A percentile compares a stretch with the other conserved stretches of the same genome.
Conservation (phyloP, 2,888 invertebrate species). For the Aquatica leii region DNA sequence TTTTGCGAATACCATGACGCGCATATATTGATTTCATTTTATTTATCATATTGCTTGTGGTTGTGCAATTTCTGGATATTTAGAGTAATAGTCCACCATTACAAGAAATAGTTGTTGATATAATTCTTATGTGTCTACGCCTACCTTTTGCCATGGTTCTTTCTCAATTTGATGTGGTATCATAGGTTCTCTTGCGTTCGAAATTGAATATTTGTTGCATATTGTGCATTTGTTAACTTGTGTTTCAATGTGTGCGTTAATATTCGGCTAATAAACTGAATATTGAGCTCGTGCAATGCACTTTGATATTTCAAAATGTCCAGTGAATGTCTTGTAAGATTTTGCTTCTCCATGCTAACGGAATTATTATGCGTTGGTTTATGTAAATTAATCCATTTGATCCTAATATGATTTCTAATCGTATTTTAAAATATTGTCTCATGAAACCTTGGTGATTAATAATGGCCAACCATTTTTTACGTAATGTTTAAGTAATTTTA, state of each 20-base stretch:
- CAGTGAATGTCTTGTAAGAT: conserved; percentile 21
- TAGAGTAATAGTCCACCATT: too few species aligned
- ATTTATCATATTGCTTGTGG: not conserved
- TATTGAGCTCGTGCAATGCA: conserved; percentile 8
- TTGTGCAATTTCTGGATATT: too few species aligned
- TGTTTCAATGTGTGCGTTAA: conserved; percentile 14
- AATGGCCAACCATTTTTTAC: conserved; percentile 26
- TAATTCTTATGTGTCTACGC: too few species aligned
- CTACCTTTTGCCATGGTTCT: conserved; percentile 16
- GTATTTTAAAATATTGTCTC: not conserved
- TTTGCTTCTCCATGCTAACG: conserved; percentile 17
- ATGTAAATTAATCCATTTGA: conserved; percentile 4
- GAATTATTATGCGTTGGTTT: conserved; percentile 19
- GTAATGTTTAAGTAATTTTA: conserved; percentile 16
- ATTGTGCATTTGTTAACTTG: conserved; percentile 10
- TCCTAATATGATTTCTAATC: not conserved
- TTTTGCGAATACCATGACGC: too few species aligned
- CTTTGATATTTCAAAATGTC: conserved; percentile 23
- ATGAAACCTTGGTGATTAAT: not conserved
- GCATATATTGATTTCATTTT: conserved; percentile 3
- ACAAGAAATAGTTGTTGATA: too few species aligned
- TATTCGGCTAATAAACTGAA: conserved; percentile 16
- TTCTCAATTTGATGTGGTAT: conserved; percentile 11
- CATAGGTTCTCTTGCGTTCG: conserved; percentile 9
- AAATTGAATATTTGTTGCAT: conserved; percentile 15